Percentiles rank a stretch among this genome's conserved stretches.
Evolutionary conservation across 2,797 vertebrate species (phyloP).

Genomic region (Nannoperca obscura): DNA sequence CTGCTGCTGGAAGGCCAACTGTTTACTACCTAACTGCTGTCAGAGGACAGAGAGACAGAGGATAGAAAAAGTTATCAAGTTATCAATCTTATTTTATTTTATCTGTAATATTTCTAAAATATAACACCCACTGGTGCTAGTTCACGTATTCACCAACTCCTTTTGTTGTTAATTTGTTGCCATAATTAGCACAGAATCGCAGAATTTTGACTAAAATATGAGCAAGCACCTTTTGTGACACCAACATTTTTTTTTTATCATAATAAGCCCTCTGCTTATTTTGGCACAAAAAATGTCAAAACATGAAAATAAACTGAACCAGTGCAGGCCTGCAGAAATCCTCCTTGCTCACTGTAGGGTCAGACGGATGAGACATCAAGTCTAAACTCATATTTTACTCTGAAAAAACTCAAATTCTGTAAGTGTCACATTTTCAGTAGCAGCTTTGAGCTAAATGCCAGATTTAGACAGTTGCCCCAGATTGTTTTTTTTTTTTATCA

Average conservation of each 20-base stretch:
- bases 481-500: not conserved
- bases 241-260: not conserved
- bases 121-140: not conserved
- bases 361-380: not conserved
- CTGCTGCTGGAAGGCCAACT: constrained; percentile 99
- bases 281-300: not conserved
- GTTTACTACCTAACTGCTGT: constrained; percentile 93
- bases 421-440: constrained; percentile 6
- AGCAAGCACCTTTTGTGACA: not conserved
- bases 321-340: not conserved
- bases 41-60: constrained; percentile 3
- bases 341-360: not conserved
- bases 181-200: not conserved
- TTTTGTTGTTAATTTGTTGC: not conserved
- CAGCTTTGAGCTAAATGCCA: constrained; percentile 1
- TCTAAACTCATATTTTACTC: not conserved
- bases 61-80: constrained; percentile 6
- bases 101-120: not conserved
- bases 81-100: not conserved
- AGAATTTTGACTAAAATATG: not conserved
- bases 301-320: not conserved
- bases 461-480: not conserved
- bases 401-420: not conserved
- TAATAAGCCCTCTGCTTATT: not conserved
- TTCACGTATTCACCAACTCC: not conserved